These are phyloP conservation scores for Osmerus eperlanus DNA, from an alignment of 2,113 vertebrate species.

Conservation along the genomic window DNA sequence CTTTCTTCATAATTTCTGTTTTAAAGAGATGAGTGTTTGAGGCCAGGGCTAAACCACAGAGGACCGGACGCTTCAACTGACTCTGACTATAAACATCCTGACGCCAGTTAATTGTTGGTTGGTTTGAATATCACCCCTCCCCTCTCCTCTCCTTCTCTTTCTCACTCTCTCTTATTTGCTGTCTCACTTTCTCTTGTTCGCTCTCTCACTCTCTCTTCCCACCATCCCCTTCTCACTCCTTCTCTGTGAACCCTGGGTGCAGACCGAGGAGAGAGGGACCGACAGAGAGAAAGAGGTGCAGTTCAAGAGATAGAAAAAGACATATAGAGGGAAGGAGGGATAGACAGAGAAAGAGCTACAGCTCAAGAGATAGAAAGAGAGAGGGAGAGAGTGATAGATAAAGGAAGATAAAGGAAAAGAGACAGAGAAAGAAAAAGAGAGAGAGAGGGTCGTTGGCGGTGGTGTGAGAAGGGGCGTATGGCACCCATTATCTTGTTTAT, in stretches of 20 bases:
- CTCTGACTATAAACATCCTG: constrained; percentile 70
- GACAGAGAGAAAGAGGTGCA: neutral
- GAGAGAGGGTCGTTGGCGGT: constrained; percentile 47
- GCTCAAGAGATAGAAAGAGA: constrained; percentile 9
- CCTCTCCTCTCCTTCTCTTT: constrained; percentile 13
- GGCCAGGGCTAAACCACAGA: constrained; percentile 61
- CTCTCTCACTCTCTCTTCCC: constrained; percentile 41
- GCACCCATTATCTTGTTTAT: constrained; percentile 88
- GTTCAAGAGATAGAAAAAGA: neutral
- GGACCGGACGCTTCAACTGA: constrained; percentile 71
- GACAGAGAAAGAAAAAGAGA: constrained; percentile 22
- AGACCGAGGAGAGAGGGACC: neutral
- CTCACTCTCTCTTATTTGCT: neutral
- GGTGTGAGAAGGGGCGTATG: constrained; percentile 73
- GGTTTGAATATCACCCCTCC: constrained; percentile 66
- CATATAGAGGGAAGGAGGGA: constrained; percentile 9
- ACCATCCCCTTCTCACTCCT: neutral
- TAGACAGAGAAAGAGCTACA: neutral
- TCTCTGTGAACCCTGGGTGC: neutral
- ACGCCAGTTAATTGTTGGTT: constrained; percentile 75
- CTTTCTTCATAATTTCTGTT: constrained; percentile 43
- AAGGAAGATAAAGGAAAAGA: constrained; percentile 8
- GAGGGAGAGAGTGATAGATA: constrained; percentile 24
- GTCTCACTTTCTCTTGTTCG: constrained; percentile 4
- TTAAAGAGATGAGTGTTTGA: constrained; percentile 52